These are phyloP conservation scores for Siniperca knerii DNA, from an alignment of 2,113 vertebrate species.

Conservation along the genomic window DNA sequence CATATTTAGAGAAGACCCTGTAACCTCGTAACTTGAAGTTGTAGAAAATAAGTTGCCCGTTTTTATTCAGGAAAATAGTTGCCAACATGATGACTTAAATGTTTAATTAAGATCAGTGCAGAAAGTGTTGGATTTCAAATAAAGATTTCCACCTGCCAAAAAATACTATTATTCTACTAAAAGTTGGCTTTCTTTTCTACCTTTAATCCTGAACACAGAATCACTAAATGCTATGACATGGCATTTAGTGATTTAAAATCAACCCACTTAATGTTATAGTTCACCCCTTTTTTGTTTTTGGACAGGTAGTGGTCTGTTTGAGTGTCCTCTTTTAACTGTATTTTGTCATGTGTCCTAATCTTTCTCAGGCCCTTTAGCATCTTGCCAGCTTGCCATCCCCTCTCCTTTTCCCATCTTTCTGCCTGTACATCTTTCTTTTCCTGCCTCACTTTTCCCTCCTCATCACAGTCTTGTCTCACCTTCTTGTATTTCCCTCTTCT, in stretches of 20 bases:
- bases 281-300: neutral
- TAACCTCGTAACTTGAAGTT: slow-evolving; percentile 22
- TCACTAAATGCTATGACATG: neutral
- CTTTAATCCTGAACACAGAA: neutral
- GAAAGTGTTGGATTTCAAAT: neutral
- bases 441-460: neutral
- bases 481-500: slow-evolving; percentile 1
- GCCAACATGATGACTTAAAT: neutral
- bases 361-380: neutral
- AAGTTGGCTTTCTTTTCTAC: neutral
- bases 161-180: neutral
- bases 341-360: neutral
- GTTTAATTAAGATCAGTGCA: neutral
- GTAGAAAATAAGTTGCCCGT: slow-evolving; percentile 3
- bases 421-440: neutral
- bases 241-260: neutral
- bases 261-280: neutral
- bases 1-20: slow-evolving; percentile 40
- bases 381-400: neutral
- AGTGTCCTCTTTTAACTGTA: neutral
- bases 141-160: neutral
- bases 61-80: neutral
- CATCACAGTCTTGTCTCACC: slow-evolving; percentile 7
- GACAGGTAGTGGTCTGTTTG: neutral
- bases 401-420: neutral